Evolutionary conservation across 2,797 vertebrate genomes (phyloP).

Genomic region (Denticeps clupeoides): DNA sequence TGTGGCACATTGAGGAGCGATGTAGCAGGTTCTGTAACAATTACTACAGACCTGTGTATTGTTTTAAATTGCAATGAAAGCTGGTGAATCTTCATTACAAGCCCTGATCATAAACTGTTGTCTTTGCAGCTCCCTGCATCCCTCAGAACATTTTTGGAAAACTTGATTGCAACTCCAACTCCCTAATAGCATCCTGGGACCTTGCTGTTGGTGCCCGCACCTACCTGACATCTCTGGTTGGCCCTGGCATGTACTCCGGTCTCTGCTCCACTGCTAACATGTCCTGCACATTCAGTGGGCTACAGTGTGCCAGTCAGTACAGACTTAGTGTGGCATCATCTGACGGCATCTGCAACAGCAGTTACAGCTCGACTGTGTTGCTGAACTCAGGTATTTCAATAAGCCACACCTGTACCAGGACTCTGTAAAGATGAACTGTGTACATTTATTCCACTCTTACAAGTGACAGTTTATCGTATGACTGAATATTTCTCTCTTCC

Average conservation of each 20-base stretch:
- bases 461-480: not conserved
- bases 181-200: conserved; percentile 42
- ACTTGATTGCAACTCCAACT: conserved; percentile 44
- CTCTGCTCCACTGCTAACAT: conserved; percentile 43
- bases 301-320: conserved; percentile 51
- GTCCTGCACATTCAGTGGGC: conserved; percentile 40
- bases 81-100: no score
- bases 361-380: conserved; percentile 32
- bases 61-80: no score
- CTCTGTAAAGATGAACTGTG: no score
- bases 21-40: no score
- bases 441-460: no score
- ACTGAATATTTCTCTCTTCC: not conserved
- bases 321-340: conserved; percentile 43
- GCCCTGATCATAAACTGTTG: no score
- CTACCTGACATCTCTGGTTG: conserved; percentile 46
- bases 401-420: no score
- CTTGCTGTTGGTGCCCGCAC: conserved; percentile 21
- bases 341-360: conserved; percentile 37
- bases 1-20: no score
- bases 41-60: no score
- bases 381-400: conserved; percentile 45
- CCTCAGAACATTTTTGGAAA: conserved; percentile 34
- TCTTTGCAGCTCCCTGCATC: conserved; percentile 45
- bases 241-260: not conserved